Evolutionary conservation across 2,797 vertebrate species (phyloP), one percentile per base, ranked within the genome.

Genomic region (Silurus aristotelis): DNA sequence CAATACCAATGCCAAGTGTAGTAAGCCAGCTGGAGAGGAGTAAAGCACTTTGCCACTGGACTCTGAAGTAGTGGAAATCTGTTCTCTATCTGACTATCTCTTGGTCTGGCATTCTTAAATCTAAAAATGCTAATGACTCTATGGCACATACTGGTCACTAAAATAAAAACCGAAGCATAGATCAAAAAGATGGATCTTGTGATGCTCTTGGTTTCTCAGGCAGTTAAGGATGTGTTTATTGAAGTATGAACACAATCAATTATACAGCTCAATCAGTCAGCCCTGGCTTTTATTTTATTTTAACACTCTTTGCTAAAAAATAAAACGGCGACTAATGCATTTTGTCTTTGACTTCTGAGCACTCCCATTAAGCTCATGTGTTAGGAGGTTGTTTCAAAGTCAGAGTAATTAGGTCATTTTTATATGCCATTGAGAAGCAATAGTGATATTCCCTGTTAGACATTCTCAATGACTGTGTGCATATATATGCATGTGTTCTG

Each of bases 331-430:
- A 52, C 60, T 38, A 12, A 75, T 82, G 61, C 60, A 83, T 75
- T 88, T 67, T 86, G 64, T 82, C 72, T 55, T 85, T 78, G 46
- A 17, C 63, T 58, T 77, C 48, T 27, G 31, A 86, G 71, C 63
- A 58, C 70, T 80, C 67, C 72, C 52, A 20, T 75, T 66, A 76
- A 78, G 80, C 75, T 71, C 12, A 27, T 83, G 75, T 85, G 77
- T 82, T 8, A 9, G 12, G 84, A 83, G 85, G 68, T 84, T 83
- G 31, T 60, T 82, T 87, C 63, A 48, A 70, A 80, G 82, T 61
- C 78, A 77, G 58, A 52, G 43, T 77, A 85, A 86, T 81, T 87
- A 60, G 82, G 75, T 84, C 80, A 17, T 58, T 77, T 89, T 88
- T 84, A 82, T 88, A 80, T 72, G n/a, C 56, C 58, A 66, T 83